phyloP scores from a whole-genome alignment of 2,888 invertebrate genomes.

The Melanophora roralis region DNA sequence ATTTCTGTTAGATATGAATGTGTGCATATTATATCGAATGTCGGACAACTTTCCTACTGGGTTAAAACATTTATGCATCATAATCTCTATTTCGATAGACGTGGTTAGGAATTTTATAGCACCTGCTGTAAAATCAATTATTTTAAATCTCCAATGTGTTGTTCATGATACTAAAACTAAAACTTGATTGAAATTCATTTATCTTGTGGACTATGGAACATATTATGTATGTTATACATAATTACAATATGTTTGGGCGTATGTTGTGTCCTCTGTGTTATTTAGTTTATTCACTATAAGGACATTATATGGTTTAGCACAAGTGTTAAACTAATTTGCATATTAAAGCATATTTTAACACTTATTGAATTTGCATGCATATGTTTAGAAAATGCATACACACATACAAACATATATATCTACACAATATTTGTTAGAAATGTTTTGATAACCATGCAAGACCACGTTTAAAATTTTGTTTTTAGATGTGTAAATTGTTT shows the following conservation, averaged over 20 bases:
- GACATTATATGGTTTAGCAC: neutral
- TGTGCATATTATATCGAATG: no score
- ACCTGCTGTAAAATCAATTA: conserved; percentile 31
- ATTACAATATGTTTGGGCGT: neutral
- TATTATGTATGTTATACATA: neutral
- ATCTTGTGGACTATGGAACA: conserved; percentile 15
- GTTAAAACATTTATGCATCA: no score
- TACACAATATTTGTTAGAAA: no score
- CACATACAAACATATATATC: no score
- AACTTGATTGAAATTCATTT: conserved; percentile 57
- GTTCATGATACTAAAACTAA: conserved; percentile 9
- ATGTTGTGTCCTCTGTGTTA: neutral
- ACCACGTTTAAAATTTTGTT: no score
- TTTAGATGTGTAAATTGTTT: no score
- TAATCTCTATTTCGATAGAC: neutral
- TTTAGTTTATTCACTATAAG: neutral
- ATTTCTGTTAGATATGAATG: no score
- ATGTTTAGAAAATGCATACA: neutral
- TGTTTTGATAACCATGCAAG: no score
- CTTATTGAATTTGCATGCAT: conserved; percentile 44
- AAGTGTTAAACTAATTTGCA: conserved; percentile 55
- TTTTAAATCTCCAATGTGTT: conserved; percentile 33
- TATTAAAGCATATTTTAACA: conserved; percentile 55
- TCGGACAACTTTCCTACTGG: no score
- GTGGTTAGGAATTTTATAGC: conserved; percentile 39